These are phyloP conservation scores for Anadara kagoshimensis DNA, from an alignment of 1,140 invertebrate genomes.

Conservation along the genomic window DNA sequence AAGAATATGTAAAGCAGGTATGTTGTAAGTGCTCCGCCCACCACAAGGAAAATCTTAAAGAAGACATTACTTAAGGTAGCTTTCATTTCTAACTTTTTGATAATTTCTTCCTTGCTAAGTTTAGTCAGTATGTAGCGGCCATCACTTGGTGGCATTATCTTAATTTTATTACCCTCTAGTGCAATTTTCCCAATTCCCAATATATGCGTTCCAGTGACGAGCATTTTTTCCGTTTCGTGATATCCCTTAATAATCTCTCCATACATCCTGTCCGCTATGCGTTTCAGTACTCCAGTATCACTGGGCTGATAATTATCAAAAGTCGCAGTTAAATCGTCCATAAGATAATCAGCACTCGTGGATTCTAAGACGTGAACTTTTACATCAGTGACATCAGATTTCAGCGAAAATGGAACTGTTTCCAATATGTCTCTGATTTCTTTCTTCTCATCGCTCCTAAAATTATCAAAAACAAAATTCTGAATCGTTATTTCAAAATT, in stretches of 20 bases:
- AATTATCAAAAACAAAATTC: slow-evolving; percentile 15
- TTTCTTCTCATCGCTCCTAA: slow-evolving; percentile 64
- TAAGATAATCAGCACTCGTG: slow-evolving; percentile 51
- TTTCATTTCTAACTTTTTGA: slow-evolving; percentile 56
- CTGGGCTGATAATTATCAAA: slow-evolving; percentile 59
- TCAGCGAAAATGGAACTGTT: slow-evolving; percentile 58
- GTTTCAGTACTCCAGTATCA: slow-evolving; percentile 36
- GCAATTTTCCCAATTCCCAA: slow-evolving; percentile 70
- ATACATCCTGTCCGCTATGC: slow-evolving; percentile 61
- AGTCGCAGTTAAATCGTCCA: slow-evolving; percentile 58
- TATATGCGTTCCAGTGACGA: slow-evolving; percentile 64
- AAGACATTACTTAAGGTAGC: slow-evolving; percentile 60
- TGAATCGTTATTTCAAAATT: not conserved
- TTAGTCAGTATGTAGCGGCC: slow-evolving; percentile 68
- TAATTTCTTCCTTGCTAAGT: slow-evolving; percentile 59
- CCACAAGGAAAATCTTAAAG: slow-evolving; percentile 48
- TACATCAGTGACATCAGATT: slow-evolving; percentile 10
- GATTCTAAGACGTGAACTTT: slow-evolving; percentile 57
- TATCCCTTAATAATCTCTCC: slow-evolving; percentile 69
- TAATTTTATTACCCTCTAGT: slow-evolving; percentile 59
- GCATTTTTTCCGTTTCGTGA: slow-evolving; percentile 71
- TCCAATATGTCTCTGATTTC: slow-evolving; percentile 54
- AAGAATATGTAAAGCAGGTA: slow-evolving; percentile 54
- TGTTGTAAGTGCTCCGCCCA: slow-evolving; percentile 52
- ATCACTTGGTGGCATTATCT: slow-evolving; percentile 58